Percentiles rank a stretch among this genome's conserved stretches.
Evolutionary conservation across 2,113 vertebrate genomes (phyloP).

Genomic region (Oreochromis tanganicae): DNA sequence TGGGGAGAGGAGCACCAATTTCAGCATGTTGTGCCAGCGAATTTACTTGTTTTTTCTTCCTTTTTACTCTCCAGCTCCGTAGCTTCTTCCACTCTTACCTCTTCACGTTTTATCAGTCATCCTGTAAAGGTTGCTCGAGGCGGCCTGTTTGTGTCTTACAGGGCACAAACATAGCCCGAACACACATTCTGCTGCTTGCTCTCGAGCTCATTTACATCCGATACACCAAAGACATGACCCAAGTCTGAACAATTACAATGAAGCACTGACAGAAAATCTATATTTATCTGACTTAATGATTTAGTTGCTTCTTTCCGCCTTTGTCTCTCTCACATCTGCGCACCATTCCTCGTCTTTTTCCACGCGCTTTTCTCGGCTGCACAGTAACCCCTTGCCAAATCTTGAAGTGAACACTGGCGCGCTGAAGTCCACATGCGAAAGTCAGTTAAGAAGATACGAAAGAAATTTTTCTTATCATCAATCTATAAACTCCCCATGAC

Average conservation of each 20-base stretch:
- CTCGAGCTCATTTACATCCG: slow-evolving; percentile 66
- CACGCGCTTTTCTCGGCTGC: background rate
- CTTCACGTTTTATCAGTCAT: slow-evolving; percentile 21
- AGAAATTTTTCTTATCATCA: slow-evolving; percentile 18
- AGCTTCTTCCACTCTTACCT: background rate
- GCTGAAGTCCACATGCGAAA: background rate
- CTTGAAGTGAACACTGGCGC: slow-evolving; percentile 11
- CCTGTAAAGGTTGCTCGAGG: slow-evolving; percentile 49
- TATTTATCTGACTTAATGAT: slow-evolving; percentile 66
- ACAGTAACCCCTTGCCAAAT: slow-evolving; percentile 30
- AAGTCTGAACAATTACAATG: slow-evolving; percentile 64
- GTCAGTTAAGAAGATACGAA: slow-evolving; percentile 2
- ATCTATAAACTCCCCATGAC: background rate
- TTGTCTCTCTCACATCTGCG: slow-evolving; percentile 3
- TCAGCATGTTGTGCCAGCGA: slow-evolving; percentile 40
- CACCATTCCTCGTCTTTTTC: background rate
- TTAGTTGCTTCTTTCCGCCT: slow-evolving; percentile 48
- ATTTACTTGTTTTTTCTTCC: slow-evolving; percentile 33
- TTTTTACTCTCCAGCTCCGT: background rate
- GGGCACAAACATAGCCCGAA: slow-evolving; percentile 7
- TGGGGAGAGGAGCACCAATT: slow-evolving; percentile 50
- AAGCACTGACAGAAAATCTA: slow-evolving; percentile 71
- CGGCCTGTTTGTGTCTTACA: slow-evolving; percentile 7
- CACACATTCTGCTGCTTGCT: slow-evolving; percentile 24
- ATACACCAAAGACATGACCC: slow-evolving; percentile 35